A percentile compares a stretch with the other conserved stretches of the same genome.
Evolutionary conservation across 2,888 invertebrate species (phyloP).

Genomic region (Tachina grossa): DNA sequence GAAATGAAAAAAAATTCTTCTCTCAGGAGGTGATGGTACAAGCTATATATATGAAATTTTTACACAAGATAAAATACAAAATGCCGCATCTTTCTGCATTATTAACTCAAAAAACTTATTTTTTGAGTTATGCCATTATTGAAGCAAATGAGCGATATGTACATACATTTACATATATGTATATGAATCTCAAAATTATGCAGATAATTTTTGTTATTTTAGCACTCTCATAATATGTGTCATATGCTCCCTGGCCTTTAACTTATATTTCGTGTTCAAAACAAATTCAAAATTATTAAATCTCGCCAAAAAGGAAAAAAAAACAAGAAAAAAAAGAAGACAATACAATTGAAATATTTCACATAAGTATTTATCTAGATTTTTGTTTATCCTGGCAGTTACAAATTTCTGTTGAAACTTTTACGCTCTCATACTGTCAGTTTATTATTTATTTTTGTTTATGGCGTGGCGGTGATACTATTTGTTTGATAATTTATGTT

Average conservation of each 20-base stretch:
- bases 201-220: background rate
- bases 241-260: background rate
- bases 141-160: no score
- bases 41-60: no score
- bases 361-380: conserved; percentile 54
- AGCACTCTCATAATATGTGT: background rate
- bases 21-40: no score
- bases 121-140: no score
- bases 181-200: no score
- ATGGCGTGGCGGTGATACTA: conserved; percentile 28
- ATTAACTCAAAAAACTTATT: no score
- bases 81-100: no score
- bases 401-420: conserved; percentile 7
- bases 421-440: background rate
- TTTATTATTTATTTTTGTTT: conserved; percentile 21
- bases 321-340: conserved; percentile 13
- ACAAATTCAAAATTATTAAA: conserved; percentile 45
- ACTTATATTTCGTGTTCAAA: conserved; percentile 7
- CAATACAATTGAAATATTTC: conserved; percentile 61
- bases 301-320: conserved; percentile 36
- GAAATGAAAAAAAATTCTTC: no score
- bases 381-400: conserved; percentile 44
- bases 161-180: no score
- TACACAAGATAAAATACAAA: no score
- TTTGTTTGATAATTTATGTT: conserved; percentile 68